Evolutionary conservation across 2,113 vertebrate species (phyloP), one percentile per base, ranked within the genome.

Genomic region (Pogonocichla stellata): DNA sequence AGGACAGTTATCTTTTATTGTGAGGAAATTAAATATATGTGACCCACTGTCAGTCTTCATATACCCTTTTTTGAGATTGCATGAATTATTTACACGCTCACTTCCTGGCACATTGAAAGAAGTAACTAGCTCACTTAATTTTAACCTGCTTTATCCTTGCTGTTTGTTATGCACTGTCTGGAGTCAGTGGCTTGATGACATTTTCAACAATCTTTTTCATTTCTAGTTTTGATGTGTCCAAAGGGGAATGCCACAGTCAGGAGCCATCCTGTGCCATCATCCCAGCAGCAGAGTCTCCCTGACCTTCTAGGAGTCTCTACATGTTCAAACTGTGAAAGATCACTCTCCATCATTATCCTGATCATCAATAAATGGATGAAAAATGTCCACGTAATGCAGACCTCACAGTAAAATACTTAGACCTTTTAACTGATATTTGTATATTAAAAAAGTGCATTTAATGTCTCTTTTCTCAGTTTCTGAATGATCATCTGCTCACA

Each of bases 171-270:
- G 5, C 2, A 4, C 16, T 42, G 5, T 3, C 36, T 81, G 47
- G 19, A 43, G 65, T 77, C 38, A 43, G 17, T 29, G 17, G 2
- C 14, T 31, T 64, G 10, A 4, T 65, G 28, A 34, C 5, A 8
- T 5, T 72, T 69, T 72, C 10, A 80, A 8, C 9, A 7, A 22
- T 5, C 2, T 33, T 14, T 43, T 50, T 67, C 20, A 9, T 8
- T 75, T 81, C 24, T 62, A 2, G 6, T 2, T 25, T n/a, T 85
- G 8, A 3, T n/a, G 6, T 40, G 5, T 64, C 26, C 28, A n/a
- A 0, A 1, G 5, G 3, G 2, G 19, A 56, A 64, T 31, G 7
- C 4, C 47, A 43, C 5, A 60, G 7, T 4, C 12, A 60, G 25
- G 14, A 73, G 3, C 8, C 15, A 5, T 13, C 14, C 10, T 62